These are phyloP conservation scores for Nilaparvata lugens DNA, from an alignment of 1,140 invertebrate genomes.

Conservation along the genomic window DNA sequence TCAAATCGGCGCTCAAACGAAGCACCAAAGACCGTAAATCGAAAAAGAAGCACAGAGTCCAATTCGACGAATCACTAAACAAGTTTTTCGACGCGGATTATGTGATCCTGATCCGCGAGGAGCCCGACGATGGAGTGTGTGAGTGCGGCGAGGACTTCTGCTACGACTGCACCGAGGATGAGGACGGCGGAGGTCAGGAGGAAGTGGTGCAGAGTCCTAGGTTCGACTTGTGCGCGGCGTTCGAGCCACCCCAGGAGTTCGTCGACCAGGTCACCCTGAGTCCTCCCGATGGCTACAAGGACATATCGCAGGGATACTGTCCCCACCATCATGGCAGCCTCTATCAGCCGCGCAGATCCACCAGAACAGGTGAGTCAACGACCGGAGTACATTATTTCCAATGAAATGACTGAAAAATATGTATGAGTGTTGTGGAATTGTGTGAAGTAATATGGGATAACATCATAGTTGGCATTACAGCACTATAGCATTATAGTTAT, in stretches of 20 bases:
- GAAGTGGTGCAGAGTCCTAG: conserved; percentile 33
- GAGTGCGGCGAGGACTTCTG: conserved; percentile 25
- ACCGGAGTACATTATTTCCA: too few species aligned
- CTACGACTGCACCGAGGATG: conserved; percentile 22
- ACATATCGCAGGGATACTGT: conserved; percentile 34
- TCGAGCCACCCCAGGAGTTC: conserved; percentile 48
- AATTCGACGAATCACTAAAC: conserved; percentile 75
- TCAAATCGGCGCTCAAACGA: conserved; percentile 48
- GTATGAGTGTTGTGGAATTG: too few species aligned
- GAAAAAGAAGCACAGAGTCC: conserved; percentile 59
- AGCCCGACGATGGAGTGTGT: conserved; percentile 62
- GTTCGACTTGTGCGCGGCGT: conserved; percentile 27
- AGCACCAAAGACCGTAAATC: conserved; percentile 34
- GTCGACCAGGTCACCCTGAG: conserved; percentile 69
- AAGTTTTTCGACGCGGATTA: conserved; percentile 83
- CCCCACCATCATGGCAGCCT: conserved; percentile 17
- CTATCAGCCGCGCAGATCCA: background rate
- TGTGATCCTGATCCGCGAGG: conserved; percentile 74
- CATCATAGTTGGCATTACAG: too few species aligned
- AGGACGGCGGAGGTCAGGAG: conserved; percentile 23
- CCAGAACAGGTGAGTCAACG: conserved; percentile 5
- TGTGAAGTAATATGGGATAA: too few species aligned
- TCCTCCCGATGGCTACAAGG: conserved; percentile 78
- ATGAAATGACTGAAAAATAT: too few species aligned
- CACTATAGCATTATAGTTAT: too few species aligned